These are phyloP conservation scores for Piprites chloris DNA, from an alignment of 2,113 vertebrate species.

Conservation along the genomic window DNA sequence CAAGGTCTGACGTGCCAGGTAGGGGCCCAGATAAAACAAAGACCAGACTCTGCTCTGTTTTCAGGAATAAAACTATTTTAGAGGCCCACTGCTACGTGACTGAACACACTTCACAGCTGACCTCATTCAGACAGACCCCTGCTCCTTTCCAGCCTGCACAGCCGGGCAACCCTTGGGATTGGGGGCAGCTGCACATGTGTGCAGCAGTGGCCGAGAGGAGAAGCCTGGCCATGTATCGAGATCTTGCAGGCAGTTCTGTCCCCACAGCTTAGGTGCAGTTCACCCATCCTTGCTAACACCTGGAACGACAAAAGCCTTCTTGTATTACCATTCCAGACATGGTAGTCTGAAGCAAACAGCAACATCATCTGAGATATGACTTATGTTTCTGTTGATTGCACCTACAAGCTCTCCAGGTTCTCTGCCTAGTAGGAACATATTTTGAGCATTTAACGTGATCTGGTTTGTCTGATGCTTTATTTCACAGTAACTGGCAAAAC, in stretches of 20 bases:
- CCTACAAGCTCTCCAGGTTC: background rate
- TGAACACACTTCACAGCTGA: background rate
- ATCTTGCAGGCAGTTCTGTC: background rate
- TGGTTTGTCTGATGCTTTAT: background rate
- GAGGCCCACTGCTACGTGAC: background rate
- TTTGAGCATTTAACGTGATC: rapidly evolving
- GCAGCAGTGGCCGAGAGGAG: background rate
- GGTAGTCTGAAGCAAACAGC: background rate
- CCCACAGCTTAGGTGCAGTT: background rate
- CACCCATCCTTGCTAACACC: background rate
- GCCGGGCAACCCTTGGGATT: background rate
- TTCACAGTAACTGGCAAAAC: background rate
- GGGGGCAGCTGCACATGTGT: rapidly evolving
- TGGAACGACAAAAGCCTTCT: background rate
- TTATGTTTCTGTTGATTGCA: background rate
- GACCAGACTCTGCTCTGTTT: background rate
- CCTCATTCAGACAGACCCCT: background rate
- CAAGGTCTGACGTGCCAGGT: background rate
- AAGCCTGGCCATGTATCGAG: rapidly evolving
- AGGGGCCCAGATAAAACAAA: background rate
- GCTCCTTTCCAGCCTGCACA: background rate
- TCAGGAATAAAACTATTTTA: background rate
- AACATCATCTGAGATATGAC: rapidly evolving
- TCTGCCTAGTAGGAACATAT: background rate
- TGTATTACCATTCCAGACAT: background rate